These are phyloP conservation scores for Eucriotettix oculatus DNA, from an alignment of 2,888 invertebrate genomes.

Conservation along the genomic window DNA sequence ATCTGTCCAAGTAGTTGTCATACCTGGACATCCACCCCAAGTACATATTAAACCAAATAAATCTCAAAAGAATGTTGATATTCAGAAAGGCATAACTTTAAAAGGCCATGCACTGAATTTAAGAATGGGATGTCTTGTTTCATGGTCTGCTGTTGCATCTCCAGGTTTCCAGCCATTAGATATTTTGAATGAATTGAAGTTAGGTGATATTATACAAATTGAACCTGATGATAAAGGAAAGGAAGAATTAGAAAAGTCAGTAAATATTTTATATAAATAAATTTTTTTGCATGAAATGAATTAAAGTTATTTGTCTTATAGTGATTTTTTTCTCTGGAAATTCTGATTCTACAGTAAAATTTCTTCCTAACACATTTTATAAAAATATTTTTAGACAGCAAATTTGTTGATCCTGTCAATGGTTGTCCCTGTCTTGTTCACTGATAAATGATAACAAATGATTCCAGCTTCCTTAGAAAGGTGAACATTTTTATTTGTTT, in stretches of 20 bases:
- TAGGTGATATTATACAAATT: background rate
- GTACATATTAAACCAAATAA: background rate
- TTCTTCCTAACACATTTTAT: no score
- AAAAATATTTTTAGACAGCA: no score
- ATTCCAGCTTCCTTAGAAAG: no score
- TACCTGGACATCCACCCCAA: background rate
- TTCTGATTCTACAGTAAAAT: no score
- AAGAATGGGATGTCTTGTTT: background rate
- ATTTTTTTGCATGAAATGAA: no score
- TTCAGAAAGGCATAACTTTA: background rate
- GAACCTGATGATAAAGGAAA: background rate
- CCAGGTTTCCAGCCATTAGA: background rate
- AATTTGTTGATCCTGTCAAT: no score
- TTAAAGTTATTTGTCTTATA: no score
- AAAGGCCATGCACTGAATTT: background rate
- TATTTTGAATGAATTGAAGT: background rate
- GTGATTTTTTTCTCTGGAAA: no score
- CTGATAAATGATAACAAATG: no score
- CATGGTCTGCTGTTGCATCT: background rate
- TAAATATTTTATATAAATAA: no score
- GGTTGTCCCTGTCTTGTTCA: no score
- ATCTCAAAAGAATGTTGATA: background rate
- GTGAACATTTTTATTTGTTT: no score
- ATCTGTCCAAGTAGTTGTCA: background rate
- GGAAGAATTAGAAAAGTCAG: background rate